phyloP scores from a whole-genome alignment of 2,888 invertebrate species.

The Nasonia oneida region DNA sequence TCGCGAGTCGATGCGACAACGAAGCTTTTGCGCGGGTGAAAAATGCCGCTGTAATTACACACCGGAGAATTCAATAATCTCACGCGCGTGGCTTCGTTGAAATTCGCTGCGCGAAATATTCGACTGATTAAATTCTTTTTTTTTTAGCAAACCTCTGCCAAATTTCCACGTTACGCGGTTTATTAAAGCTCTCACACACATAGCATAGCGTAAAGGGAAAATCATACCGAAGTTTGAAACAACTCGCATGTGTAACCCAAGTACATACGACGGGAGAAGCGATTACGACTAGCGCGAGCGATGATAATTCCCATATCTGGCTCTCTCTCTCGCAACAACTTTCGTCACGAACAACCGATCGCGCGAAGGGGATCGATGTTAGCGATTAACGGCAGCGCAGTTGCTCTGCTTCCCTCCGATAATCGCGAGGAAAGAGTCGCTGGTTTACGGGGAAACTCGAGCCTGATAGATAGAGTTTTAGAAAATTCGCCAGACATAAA shows the following conservation, averaged over 20 bases:
- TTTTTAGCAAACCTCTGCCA: background rate
- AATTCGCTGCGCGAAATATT: background rate
- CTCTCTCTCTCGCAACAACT: slow-evolving; percentile 28
- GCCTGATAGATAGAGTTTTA: background rate
- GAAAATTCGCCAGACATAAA: background rate
- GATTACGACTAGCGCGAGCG: slow-evolving; percentile 11
- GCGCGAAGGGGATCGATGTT: background rate
- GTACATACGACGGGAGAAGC: background rate
- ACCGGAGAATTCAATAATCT: background rate
- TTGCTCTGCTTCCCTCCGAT: background rate
- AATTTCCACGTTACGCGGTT: background rate
- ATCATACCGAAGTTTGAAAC: background rate
- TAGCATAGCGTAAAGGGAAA: background rate
- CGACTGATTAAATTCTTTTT: background rate
- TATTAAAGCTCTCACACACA: background rate
- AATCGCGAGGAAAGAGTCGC: slow-evolving; percentile 12
- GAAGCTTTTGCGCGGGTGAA: background rate
- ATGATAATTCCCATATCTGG: slow-evolving; percentile 4
- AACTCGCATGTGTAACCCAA: slow-evolving; percentile 9
- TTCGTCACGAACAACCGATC: slow-evolving; percentile 41
- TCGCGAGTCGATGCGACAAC: background rate
- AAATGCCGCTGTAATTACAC: background rate
- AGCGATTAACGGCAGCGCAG: background rate
- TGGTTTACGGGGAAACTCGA: background rate
- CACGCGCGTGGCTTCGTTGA: background rate